Conservation (phyloP, 2,113 vertebrate genomes). For the Carettochelys insculpta region DNA sequence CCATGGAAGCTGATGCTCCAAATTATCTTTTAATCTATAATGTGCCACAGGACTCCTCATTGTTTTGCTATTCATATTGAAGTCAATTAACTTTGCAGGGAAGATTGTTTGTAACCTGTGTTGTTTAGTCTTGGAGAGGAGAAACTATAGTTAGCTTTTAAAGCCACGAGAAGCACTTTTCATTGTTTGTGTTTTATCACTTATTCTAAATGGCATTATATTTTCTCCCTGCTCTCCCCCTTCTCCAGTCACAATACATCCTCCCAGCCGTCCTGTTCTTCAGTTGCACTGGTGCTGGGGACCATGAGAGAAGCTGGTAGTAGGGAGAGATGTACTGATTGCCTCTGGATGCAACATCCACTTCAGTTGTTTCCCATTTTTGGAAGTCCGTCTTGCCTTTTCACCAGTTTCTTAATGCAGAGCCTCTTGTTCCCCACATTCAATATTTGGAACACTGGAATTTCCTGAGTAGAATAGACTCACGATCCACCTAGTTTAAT, state of each 20-base stretch:
- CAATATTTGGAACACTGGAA: fast-evolving
- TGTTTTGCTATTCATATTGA: background rate
- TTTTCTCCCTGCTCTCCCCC: background rate
- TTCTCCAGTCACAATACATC: background rate
- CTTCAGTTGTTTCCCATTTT: background rate
- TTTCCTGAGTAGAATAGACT: background rate
- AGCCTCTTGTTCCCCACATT: background rate
- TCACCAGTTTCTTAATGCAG: background rate
- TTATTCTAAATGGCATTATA: background rate
- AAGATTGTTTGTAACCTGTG: background rate
- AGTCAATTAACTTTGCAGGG: background rate
- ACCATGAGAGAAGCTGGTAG: background rate
- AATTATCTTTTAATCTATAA: too few species aligned
- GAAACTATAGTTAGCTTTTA: background rate
- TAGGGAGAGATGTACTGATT: background rate
- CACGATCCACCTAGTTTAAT: fast-evolving
- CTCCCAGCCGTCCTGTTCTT: background rate
- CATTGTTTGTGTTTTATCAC: background rate
- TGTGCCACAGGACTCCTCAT: too few species aligned
- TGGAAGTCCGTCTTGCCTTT: background rate
- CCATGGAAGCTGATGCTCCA: too few species aligned
- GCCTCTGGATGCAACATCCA: background rate
- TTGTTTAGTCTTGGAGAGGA: background rate
- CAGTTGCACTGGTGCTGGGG: background rate
- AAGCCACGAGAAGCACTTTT: background rate